Conservation (phyloP, 2,113 vertebrate species). For the Calidris pugnax region DNA sequence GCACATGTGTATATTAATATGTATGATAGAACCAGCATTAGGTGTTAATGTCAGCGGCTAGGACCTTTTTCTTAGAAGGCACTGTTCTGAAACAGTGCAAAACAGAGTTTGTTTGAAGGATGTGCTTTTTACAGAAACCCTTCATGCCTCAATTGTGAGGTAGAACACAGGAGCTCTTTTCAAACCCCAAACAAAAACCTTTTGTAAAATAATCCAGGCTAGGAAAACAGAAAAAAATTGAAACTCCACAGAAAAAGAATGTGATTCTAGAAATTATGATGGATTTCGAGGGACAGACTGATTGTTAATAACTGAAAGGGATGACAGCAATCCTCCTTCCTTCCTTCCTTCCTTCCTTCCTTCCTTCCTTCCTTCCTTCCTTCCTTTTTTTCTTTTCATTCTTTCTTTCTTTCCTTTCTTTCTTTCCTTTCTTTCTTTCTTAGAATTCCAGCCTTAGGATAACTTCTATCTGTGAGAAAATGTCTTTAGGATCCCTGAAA, state of each 20-base stretch:
- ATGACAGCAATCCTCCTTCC: rapidly evolving
- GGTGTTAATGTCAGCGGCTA: background rate
- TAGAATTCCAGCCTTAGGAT: background rate
- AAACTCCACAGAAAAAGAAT: background rate
- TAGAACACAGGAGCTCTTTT: background rate
- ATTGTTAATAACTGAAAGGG: background rate
- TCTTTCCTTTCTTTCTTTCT: no score
- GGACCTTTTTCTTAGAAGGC: background rate
- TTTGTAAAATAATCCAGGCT: background rate
- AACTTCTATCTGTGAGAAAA: background rate
- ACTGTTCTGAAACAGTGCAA: background rate
- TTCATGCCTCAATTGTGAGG: background rate
- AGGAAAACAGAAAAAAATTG: background rate
- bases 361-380: no score
- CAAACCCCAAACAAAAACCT: background rate
- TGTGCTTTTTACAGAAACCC: background rate
- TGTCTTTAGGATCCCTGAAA: background rate
- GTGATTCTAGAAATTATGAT: background rate
- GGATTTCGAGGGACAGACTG: background rate
- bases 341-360: no score
- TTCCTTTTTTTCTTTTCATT: no score
- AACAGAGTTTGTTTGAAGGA: background rate
- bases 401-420: no score
- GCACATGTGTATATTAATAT: no score
- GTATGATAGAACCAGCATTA: no score